phyloP scores from a whole-genome alignment of 2,113 vertebrate genomes.

The Laticauda laticaudata region DNA sequence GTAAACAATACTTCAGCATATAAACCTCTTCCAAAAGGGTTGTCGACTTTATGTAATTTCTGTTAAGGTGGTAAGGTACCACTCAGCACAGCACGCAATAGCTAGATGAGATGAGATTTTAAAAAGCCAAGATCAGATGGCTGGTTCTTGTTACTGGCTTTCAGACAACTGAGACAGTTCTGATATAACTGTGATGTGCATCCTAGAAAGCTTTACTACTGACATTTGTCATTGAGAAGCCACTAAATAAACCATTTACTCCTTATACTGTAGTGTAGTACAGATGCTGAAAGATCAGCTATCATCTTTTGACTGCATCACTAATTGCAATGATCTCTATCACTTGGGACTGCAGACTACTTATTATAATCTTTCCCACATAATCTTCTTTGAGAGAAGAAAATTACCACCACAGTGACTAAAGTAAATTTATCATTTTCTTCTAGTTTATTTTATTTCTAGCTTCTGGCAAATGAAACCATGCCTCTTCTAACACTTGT shows the following conservation, averaged over 20 bases:
- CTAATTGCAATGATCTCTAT: slow-evolving; percentile 14
- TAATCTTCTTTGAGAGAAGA: background rate
- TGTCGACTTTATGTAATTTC: slow-evolving; percentile 59
- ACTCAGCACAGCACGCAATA: slow-evolving; percentile 31
- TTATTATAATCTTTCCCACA: background rate
- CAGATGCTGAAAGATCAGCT: background rate
- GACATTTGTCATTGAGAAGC: slow-evolving; percentile 52
- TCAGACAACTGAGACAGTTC: slow-evolving; percentile 61
- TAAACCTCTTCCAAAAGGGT: slow-evolving; percentile 49
- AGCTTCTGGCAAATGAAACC: background rate
- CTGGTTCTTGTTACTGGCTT: slow-evolving; percentile 64
- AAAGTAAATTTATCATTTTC: background rate
- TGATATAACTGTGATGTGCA: slow-evolving; percentile 53
- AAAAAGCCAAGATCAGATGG: slow-evolving; percentile 62
- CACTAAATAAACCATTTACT: slow-evolving; percentile 60
- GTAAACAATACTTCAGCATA: slow-evolving; percentile 46
- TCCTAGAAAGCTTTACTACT: slow-evolving; percentile 55
- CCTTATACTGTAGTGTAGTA: slow-evolving; percentile 25
- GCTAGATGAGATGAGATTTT: slow-evolving; percentile 66
- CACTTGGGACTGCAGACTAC: background rate
- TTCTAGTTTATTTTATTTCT: background rate
- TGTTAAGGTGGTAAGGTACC: slow-evolving; percentile 50
- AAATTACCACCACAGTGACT: background rate
- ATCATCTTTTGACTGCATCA: slow-evolving; percentile 23
- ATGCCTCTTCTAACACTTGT: background rate